A percentile compares a stretch with the other conserved stretches of the same genome.
These are phyloP conservation scores for Pyrocephalus nanus DNA, from an alignment of 2,797 vertebrate species.

Conservation along the genomic window DNA sequence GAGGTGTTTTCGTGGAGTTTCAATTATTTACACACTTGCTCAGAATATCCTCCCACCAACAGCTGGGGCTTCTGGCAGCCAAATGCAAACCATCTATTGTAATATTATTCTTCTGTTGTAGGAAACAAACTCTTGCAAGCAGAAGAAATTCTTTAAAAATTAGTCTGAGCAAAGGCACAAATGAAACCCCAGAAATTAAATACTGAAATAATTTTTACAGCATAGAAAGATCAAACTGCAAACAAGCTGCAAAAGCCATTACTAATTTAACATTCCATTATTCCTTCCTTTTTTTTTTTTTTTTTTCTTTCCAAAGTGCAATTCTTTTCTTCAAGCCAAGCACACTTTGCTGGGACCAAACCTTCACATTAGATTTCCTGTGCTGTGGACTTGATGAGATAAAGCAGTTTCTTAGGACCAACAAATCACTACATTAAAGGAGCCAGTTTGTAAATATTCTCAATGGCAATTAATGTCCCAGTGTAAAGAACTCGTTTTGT, in stretches of 20 bases:
- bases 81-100: slow-evolving; percentile 36
- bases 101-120: slow-evolving; percentile 25
- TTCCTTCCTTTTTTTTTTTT: neutral
- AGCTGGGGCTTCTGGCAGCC: slow-evolving; percentile 35
- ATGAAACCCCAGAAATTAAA: slow-evolving; percentile 51
- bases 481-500: neutral
- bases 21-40: neutral
- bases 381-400: slow-evolving; percentile 26
- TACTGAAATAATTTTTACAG: slow-evolving; percentile 48
- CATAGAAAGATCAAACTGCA: slow-evolving; percentile 45
- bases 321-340: slow-evolving; percentile 52
- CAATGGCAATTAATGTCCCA: neutral
- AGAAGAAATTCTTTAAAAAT: slow-evolving; percentile 20
- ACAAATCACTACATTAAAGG: slow-evolving; percentile 53
- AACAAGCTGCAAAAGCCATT: slow-evolving; percentile 64
- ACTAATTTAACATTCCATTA: slow-evolving; percentile 53
- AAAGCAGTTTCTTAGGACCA: slow-evolving; percentile 59
- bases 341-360: slow-evolving; percentile 48
- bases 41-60: neutral
- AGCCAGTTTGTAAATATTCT: neutral
- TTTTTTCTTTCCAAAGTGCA: neutral
- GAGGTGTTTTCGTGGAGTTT: neutral
- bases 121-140: slow-evolving; percentile 34
- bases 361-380: slow-evolving; percentile 56
- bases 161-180: slow-evolving; percentile 21